phyloP scores from a whole-genome alignment of 2,888 invertebrate genomes.

The Cremastinae sp. region DNA sequence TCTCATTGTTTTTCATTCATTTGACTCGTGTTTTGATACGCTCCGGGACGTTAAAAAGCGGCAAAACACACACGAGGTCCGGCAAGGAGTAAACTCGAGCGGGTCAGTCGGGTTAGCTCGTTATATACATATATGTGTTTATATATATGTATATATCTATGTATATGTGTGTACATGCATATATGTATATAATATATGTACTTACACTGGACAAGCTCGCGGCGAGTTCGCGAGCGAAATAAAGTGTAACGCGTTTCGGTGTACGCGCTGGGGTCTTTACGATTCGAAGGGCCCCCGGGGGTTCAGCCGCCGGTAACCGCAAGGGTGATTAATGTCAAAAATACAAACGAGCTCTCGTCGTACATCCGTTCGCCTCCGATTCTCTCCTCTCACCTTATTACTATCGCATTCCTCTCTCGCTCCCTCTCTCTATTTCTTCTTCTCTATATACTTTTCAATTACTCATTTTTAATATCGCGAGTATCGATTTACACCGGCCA shows the following conservation, averaged over 20 bases:
- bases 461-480: constrained; percentile 40
- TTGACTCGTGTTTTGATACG: constrained; percentile 20
- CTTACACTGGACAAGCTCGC: constrained; percentile 48
- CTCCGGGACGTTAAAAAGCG: constrained; percentile 9
- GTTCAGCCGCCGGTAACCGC: constrained; percentile 53
- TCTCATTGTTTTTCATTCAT: too few relatives aligned
- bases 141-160: too few relatives aligned
- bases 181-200: too few relatives aligned
- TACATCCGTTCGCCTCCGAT: constrained; percentile 40
- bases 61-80: constrained; percentile 30
- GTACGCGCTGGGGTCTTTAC: constrained; percentile 13
- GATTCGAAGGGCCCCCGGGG: constrained; percentile 37
- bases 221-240: constrained; percentile 2
- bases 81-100: constrained; percentile 38
- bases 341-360: constrained; percentile 62
- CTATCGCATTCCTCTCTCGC: constrained; percentile 4
- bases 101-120: constrained; percentile 52
- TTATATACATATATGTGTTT: too few relatives aligned
- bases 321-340: constrained; percentile 61
- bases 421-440: too few relatives aligned
- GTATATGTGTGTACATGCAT: too few relatives aligned
- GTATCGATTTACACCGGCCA: constrained; percentile 42
- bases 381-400: constrained; percentile 33
- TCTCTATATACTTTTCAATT: constrained; percentile 34
- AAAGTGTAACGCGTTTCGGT: constrained; percentile 22